These are phyloP conservation scores for Mus spretus DNA, from an alignment of 2,797 vertebrate genomes.

Conservation along the genomic window DNA sequence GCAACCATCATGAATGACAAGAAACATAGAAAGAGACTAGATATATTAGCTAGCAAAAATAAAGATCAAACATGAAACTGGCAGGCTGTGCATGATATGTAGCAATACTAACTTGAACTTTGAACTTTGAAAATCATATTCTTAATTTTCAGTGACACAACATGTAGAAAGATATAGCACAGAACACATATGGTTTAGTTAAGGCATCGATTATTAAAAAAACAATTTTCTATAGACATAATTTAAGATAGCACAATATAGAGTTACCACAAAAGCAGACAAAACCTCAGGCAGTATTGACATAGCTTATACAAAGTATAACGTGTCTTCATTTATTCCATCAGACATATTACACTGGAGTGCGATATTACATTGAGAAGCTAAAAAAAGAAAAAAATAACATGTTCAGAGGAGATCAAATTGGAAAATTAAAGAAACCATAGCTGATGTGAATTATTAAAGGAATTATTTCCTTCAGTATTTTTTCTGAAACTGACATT, in stretches of 20 bases:
- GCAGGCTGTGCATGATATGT: neutral
- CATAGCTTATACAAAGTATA: neutral
- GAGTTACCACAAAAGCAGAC: neutral
- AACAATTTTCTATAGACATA: neutral
- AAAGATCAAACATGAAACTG: constrained; percentile 34
- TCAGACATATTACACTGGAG: neutral
- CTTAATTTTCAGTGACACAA: constrained; percentile 2
- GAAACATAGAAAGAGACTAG: neutral
- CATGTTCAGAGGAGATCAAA: neutral
- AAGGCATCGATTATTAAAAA: neutral
- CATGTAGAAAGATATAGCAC: constrained; percentile 2
- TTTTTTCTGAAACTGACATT: neutral
- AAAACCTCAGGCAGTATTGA: neutral
- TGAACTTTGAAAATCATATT: constrained; percentile 11
- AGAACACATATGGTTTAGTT: neutral
- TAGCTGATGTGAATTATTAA: neutral
- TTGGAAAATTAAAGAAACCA: neutral
- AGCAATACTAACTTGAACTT: neutral
- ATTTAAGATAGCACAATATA: constrained; percentile 19
- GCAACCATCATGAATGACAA: neutral
- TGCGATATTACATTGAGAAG: neutral
- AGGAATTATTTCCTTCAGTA: neutral
- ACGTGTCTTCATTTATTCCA: neutral
- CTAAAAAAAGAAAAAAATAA: neutral
- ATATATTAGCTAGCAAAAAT: neutral